A percentile compares a stretch with the other conserved stretches of the same genome.
These are phyloP conservation scores for Drosophila mercatorum DNA, from an alignment of 2,888 invertebrate species.

Conservation along the genomic window DNA sequence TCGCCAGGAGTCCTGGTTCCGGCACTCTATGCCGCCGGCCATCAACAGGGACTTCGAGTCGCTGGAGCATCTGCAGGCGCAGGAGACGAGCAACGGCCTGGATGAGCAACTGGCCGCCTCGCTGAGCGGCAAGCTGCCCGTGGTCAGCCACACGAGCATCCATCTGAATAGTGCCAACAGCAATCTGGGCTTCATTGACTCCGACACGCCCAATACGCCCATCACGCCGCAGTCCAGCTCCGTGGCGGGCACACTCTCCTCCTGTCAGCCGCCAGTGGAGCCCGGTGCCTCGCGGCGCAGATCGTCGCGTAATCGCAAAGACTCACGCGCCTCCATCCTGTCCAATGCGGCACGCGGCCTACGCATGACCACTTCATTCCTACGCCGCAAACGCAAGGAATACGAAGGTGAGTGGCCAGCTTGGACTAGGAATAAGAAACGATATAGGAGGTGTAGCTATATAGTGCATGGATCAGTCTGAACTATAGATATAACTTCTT, in stretches of 20 bases:
- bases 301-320: constrained; percentile 72
- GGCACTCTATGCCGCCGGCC: constrained; percentile 82
- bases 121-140: constrained; percentile 61
- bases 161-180: constrained; percentile 81
- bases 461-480: too few relatives aligned
- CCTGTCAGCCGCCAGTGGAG: constrained; percentile 37
- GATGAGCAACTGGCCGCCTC: constrained; percentile 79
- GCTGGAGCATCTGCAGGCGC: constrained; percentile 75
- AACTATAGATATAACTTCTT: too few relatives aligned
- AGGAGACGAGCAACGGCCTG: constrained; percentile 62
- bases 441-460: too few relatives aligned
- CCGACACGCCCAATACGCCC: constrained; percentile 78
- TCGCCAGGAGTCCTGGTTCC: constrained; percentile 82
- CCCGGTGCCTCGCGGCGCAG: constrained; percentile 39
- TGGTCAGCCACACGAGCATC: constrained; percentile 60
- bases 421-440: not conserved
- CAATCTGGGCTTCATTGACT: constrained; percentile 80
- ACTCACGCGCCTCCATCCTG: constrained; percentile 77
- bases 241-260: constrained; percentile 66
- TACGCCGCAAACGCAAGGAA: constrained; percentile 81
- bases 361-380: constrained; percentile 82
- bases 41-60: constrained; percentile 82
- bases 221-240: constrained; percentile 69
- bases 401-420: constrained; percentile 81
- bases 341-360: constrained; percentile 76